These are phyloP conservation scores for Chalcosyrphus nemorum DNA, from an alignment of 2,888 invertebrate species.

Conservation along the genomic window DNA sequence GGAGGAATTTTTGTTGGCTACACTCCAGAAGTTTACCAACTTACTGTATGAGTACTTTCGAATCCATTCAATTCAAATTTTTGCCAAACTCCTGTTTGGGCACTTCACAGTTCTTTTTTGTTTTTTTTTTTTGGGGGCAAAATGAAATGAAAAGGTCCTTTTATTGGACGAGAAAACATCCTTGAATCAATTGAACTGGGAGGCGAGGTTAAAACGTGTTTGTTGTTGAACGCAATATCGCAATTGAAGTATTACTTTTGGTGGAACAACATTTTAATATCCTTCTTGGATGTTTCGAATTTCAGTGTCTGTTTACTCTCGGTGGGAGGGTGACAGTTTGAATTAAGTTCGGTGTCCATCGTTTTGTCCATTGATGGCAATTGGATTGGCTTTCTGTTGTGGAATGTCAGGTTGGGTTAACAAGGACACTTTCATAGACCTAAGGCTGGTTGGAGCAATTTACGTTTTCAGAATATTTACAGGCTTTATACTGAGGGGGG, in stretches of 20 bases:
- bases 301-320: background rate
- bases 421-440: background rate
- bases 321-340: conserved; percentile 43
- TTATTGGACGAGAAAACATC: conserved; percentile 5
- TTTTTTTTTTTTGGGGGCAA: too few species aligned
- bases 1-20: conserved; percentile 38
- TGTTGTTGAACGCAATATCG: background rate
- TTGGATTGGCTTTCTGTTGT: conserved; percentile 23
- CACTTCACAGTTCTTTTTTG: too few species aligned
- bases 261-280: conserved; percentile 56
- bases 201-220: conserved; percentile 22
- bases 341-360: conserved; percentile 51
- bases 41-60: conserved; percentile 29
- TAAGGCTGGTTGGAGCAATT: conserved; percentile 1
- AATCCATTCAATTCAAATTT: conserved; percentile 71
- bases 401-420: conserved; percentile 28
- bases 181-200: conserved; percentile 53
- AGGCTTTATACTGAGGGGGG: background rate
- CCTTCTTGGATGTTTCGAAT: conserved; percentile 10
- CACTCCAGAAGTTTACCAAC: conserved; percentile 51
- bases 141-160: conserved; percentile 47
- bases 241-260: conserved; percentile 34
- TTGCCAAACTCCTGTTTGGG: conserved; percentile 58
- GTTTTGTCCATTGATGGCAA: conserved; percentile 28
- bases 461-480: conserved; percentile 13